Evolutionary conservation across 2,113 vertebrate species (phyloP).

Genomic region (Nothobranchius kuhntae): DNA sequence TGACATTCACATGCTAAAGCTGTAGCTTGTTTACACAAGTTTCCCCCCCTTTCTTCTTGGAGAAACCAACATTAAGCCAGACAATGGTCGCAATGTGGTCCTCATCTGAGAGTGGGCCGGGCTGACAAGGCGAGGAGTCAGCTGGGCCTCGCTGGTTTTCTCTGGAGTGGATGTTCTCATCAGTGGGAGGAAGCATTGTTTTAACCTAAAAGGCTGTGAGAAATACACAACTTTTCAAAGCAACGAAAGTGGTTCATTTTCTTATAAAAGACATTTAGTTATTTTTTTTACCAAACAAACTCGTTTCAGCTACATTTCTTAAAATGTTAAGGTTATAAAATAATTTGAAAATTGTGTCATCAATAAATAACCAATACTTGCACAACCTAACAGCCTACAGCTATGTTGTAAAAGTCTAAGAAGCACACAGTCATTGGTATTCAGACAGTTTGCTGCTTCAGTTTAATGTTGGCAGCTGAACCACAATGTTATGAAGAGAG

Average conservation of each 20-base stretch:
- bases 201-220: constrained; percentile 70
- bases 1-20: constrained; percentile 79
- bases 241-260: not conserved
- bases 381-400: too few relatives aligned
- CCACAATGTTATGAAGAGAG: too few relatives aligned
- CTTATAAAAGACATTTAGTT: too few relatives aligned
- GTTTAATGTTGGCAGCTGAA: too few relatives aligned
- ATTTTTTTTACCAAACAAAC: too few relatives aligned
- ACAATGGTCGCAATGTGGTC: constrained; percentile 79
- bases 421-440: too few relatives aligned
- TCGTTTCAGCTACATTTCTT: too few relatives aligned
- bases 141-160: constrained; percentile 73
- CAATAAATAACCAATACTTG: too few relatives aligned
- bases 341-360: too few relatives aligned
- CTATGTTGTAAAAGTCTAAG: too few relatives aligned
- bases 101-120: constrained; percentile 76
- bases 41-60: constrained; percentile 66
- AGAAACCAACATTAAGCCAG: constrained; percentile 70
- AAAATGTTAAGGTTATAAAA: too few relatives aligned
- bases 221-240: constrained; percentile 38
- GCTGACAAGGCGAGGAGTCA: constrained; percentile 63
- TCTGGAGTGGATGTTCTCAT: constrained; percentile 77
- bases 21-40: constrained; percentile 80
- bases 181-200: constrained; percentile 78
- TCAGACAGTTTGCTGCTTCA: too few relatives aligned